phyloP scores from a whole-genome alignment of 1,140 invertebrate genomes.

The Yoshiicerus persimilis region DNA sequence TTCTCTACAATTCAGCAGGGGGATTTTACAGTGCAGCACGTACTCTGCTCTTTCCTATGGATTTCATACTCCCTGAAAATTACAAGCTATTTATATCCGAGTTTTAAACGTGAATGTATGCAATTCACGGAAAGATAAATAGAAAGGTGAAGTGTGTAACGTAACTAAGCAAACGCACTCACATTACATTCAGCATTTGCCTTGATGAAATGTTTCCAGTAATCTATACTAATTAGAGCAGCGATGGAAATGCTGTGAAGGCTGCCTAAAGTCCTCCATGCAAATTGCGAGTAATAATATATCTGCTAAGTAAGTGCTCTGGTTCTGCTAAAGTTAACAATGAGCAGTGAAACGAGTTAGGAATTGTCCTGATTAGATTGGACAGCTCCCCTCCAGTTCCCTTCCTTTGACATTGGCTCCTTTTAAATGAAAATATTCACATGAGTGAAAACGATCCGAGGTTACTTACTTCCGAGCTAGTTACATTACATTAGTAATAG shows the following conservation, averaged over 20 bases:
- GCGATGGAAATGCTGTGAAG: neutral
- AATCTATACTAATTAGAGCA: neutral
- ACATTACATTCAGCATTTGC: neutral
- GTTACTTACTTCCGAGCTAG: neutral
- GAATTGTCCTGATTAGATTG: neutral
- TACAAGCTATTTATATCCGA: neutral
- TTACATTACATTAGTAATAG: too few relatives aligned
- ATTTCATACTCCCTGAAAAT: too few relatives aligned
- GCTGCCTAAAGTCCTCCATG: neutral
- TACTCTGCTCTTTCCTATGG: too few relatives aligned
- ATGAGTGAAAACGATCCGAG: neutral
- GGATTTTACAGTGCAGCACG: neutral
- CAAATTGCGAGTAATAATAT: neutral
- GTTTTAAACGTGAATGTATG: neutral
- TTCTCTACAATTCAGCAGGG: neutral
- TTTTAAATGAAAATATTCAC: slow-evolving; percentile 9
- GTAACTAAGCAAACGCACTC: neutral
- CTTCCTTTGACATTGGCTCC: neutral
- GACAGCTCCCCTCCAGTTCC: neutral
- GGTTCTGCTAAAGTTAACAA: neutral
- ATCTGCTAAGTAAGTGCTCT: neutral
- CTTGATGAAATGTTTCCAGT: neutral
- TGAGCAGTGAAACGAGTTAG: neutral
- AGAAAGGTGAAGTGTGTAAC: neutral
- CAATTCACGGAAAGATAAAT: neutral